phyloP scores from a whole-genome alignment of 2,797 vertebrate species.

The Megalops cyprinoides region DNA sequence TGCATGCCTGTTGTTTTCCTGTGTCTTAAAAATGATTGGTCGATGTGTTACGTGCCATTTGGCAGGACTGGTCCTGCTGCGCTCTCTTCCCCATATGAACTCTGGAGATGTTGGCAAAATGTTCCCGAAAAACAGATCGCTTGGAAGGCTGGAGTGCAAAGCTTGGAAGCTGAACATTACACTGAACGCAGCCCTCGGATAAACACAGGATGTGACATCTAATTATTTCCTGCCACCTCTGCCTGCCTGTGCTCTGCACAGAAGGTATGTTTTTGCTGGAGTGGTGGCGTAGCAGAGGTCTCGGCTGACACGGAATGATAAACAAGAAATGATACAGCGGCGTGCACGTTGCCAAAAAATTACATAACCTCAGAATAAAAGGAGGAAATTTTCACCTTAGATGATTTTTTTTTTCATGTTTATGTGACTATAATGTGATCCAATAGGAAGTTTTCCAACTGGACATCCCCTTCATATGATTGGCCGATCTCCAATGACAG shows the following conservation, averaged over 20 bases:
- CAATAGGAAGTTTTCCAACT: background rate
- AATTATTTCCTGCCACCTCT: background rate
- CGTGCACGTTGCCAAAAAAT: conserved; percentile 17
- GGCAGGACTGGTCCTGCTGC: too few relatives aligned
- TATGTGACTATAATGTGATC: background rate
- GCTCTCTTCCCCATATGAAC: too few relatives aligned
- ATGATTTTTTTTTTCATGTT: conserved; percentile 1
- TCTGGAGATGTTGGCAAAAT: too few relatives aligned
- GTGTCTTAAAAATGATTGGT: too few relatives aligned
- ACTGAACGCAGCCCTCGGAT: background rate
- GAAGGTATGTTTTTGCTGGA: conserved; percentile 1
- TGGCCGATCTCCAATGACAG: background rate
- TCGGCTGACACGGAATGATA: conserved; percentile 13
- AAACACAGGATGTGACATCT: background rate
- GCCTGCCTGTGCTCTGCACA: background rate
- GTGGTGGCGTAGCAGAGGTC: background rate
- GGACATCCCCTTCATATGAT: background rate
- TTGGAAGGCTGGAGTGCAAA: background rate
- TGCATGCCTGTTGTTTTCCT: too few relatives aligned
- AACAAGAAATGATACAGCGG: conserved; percentile 1
- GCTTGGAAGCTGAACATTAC: background rate
- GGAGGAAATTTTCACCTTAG: conserved; percentile 7
- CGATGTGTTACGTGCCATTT: too few relatives aligned
- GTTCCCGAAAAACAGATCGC: background rate
- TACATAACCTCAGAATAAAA: conserved; percentile 16